Percentiles rank a stretch among this genome's conserved stretches.
Conservation (phyloP, 37 sponge, comb jelly and placozoan genomes). For the Geodia barretti region DNA sequence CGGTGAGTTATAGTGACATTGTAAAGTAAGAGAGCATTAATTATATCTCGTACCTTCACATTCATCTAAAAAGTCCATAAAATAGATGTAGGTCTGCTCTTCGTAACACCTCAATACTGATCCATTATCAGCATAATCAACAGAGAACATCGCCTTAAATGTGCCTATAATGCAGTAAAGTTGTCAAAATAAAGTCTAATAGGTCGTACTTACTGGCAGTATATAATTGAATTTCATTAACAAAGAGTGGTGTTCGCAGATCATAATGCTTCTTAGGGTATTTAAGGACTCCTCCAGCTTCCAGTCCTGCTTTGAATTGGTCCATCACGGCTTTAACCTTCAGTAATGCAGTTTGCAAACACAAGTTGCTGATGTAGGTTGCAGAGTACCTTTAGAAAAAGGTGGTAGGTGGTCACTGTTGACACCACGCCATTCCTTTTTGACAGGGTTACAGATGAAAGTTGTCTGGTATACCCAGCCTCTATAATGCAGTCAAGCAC, state of each 20-base stretch:
- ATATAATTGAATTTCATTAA: background rate
- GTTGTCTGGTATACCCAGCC: background rate
- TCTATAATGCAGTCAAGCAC: background rate
- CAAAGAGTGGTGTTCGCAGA: no score
- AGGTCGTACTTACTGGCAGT: background rate
- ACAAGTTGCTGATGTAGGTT: no score
- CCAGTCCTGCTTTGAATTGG: background rate
- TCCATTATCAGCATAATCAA: background rate
- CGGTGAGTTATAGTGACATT: no score
- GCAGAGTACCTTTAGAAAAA: background rate
- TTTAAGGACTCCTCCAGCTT: background rate
- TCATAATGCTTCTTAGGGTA: background rate
- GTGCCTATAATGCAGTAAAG: background rate
- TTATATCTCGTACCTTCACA: background rate
- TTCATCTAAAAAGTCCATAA: background rate
- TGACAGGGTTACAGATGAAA: background rate
- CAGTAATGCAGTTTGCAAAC: background rate
- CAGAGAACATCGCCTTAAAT: background rate
- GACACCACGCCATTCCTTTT: background rate
- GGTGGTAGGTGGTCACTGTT: background rate
- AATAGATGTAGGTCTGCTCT: background rate
- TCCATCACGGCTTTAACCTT: background rate
- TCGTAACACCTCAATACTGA: background rate
- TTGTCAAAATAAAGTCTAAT: no score
- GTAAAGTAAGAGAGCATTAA: no score